These are phyloP conservation scores for Noctilio leporinus DNA, from an alignment of 2,113 vertebrate genomes.

Conservation along the genomic window DNA sequence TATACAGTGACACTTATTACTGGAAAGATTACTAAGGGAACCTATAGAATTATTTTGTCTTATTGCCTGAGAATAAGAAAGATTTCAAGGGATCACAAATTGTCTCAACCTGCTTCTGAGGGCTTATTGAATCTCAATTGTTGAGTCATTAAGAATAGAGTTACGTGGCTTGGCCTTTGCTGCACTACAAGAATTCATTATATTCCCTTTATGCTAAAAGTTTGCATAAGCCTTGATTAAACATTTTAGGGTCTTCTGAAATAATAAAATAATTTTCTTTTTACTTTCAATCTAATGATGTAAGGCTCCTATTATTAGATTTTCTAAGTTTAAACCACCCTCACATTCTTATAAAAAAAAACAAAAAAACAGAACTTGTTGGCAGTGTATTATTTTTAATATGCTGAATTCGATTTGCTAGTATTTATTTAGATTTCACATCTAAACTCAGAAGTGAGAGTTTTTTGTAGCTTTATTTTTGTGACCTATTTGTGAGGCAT, in stretches of 20 bases:
- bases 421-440: conserved; percentile 23
- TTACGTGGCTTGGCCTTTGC: not conserved
- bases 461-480: conserved; percentile 6
- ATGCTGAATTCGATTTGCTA: not conserved
- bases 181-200: not conserved
- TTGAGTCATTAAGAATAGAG: not conserved
- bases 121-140: not conserved
- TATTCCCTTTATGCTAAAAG: not conserved
- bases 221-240: not conserved
- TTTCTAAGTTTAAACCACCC: not conserved
- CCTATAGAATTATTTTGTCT: not conserved
- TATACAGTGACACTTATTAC: not conserved
- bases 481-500: not conserved
- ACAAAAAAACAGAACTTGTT: not conserved
- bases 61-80: not conserved
- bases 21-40: not conserved
- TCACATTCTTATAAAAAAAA: not conserved
- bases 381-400: conserved; percentile 29
- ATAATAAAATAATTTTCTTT: not conserved
- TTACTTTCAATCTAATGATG: not conserved
- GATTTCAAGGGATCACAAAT: not conserved
- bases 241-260: not conserved
- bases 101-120: not conserved
- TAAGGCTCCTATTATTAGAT: not conserved
- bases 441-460: conserved; percentile 2